These are phyloP conservation scores for Paragorgia papillata DNA, from an alignment of 92 coral and sea anemone species.

Conservation along the genomic window DNA sequence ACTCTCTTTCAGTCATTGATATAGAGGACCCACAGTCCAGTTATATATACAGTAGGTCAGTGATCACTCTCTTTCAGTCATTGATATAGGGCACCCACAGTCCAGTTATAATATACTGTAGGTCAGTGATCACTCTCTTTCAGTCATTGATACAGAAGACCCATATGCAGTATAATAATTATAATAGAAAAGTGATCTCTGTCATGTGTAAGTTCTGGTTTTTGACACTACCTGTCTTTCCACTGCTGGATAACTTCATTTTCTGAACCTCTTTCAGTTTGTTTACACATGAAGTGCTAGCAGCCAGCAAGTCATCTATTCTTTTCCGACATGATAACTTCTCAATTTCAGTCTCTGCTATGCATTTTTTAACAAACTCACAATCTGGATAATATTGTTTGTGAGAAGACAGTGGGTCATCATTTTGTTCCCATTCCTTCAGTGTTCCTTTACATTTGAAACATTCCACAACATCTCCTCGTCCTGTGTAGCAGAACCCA, in stretches of 20 bases:
- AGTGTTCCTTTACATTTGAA: slow-evolving; percentile 92
- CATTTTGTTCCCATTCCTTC: slow-evolving; percentile 93
- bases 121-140: no score
- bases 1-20: no score
- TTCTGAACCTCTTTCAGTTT: slow-evolving; percentile 73
- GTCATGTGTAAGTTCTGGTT: no score
- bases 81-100: no score
- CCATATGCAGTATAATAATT: no score
- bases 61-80: no score
- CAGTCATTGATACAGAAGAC: no score
- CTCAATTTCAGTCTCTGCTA: slow-evolving; percentile 51
- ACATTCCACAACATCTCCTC: slow-evolving; percentile 95
- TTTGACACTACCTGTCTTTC: slow-evolving; percentile 20
- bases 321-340: slow-evolving; percentile 67
- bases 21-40: no score
- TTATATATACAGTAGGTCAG: no score
- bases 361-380: slow-evolving; percentile 63
- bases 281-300: slow-evolving; percentile 71
- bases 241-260: slow-evolving; percentile 6
- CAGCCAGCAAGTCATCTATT: slow-evolving; percentile 80
- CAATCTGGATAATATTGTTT: slow-evolving; percentile 93
- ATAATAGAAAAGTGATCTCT: no score
- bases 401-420: slow-evolving; percentile 82
- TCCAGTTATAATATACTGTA: no score
- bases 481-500: slow-evolving; percentile 93